phyloP scores from a whole-genome alignment of 2,888 invertebrate species.

The Terebella lapidaria region DNA sequence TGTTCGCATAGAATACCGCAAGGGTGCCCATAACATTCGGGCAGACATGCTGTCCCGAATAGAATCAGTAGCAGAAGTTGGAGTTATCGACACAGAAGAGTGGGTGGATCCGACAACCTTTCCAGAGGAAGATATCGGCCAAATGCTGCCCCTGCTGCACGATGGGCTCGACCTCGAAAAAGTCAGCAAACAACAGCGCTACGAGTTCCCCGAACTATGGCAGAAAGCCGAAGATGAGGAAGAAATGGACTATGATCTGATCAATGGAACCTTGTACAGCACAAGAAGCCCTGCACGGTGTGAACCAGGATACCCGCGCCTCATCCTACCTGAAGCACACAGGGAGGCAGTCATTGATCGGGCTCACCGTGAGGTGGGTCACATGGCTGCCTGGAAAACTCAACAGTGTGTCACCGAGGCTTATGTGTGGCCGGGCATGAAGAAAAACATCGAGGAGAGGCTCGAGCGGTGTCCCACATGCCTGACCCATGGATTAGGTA shows the following conservation, averaged over 20 bases:
- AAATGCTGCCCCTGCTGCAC: no score
- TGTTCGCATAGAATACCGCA: background rate
- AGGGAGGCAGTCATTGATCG: background rate
- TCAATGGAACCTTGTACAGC: background rate
- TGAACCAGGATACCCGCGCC: background rate
- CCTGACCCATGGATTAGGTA: background rate
- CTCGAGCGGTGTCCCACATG: background rate
- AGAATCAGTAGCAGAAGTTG: background rate
- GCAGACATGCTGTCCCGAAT: background rate
- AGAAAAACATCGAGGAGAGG: background rate
- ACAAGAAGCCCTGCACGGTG: background rate
- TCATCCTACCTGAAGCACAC: background rate
- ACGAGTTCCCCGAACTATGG: background rate
- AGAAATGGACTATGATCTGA: background rate
- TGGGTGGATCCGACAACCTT: background rate
- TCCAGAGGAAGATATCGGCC: no score
- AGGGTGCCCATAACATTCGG: background rate
- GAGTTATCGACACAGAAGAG: background rate
- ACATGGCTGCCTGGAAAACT: background rate
- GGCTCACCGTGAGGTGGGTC: background rate
- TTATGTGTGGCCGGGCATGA: background rate
- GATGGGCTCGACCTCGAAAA: no score
- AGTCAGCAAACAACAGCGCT: background rate
- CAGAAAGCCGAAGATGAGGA: background rate
- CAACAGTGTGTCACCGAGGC: background rate